These are phyloP conservation scores for Tolypeutes matacus DNA, from an alignment of 2,797 vertebrate genomes.

Conservation along the genomic window DNA sequence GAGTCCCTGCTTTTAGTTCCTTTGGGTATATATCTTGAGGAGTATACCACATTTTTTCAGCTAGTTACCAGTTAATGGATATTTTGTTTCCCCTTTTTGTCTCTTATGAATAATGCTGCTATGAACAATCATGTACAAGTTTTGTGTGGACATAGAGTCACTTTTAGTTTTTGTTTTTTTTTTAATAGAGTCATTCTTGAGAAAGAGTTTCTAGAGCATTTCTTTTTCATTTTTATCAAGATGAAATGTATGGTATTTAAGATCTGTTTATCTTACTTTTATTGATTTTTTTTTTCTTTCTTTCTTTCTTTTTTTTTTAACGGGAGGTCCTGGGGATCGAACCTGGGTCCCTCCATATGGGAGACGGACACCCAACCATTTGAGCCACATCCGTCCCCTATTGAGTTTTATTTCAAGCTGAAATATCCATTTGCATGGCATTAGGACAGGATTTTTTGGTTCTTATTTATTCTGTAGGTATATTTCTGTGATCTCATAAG, in stretches of 20 bases:
- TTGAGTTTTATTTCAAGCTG: background rate
- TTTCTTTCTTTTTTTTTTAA: too few relatives aligned
- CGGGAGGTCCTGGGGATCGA: too few relatives aligned
- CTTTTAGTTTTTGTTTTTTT: too few relatives aligned
- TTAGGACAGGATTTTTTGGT: background rate
- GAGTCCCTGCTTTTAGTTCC: too few relatives aligned
- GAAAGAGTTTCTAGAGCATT: constrained; percentile 40
- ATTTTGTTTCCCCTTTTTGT: background rate
- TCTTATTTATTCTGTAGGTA: background rate
- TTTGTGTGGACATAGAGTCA: too few relatives aligned
- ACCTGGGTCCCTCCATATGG: too few relatives aligned
- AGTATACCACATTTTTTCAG: background rate
- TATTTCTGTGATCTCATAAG: background rate
- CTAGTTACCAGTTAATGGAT: background rate
- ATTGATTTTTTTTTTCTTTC: too few relatives aligned
- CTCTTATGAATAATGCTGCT: too few relatives aligned
- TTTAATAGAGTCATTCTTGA: constrained; percentile 6
- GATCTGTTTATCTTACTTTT: background rate
- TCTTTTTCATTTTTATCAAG: background rate
- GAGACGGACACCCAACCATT: too few relatives aligned
- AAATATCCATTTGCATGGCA: background rate
- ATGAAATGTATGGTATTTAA: background rate
- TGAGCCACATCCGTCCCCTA: background rate
- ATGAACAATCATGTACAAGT: too few relatives aligned
- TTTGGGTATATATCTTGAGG: too few relatives aligned